Evolutionary conservation across 35 echinoderm and acorn worm species (phyloP).

Genomic region (Lytechinus pictus): DNA sequence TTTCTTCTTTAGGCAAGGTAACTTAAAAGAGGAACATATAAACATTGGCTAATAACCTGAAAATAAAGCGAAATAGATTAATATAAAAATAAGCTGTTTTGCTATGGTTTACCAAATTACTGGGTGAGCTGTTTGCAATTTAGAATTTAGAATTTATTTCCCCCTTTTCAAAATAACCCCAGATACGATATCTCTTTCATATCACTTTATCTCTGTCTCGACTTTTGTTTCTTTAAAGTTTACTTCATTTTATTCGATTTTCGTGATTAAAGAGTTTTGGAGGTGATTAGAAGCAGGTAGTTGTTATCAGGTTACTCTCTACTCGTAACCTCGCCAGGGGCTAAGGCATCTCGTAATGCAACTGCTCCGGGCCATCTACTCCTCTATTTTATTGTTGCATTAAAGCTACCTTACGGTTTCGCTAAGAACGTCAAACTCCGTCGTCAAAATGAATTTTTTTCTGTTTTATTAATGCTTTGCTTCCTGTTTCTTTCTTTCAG

Average conservation of each 20-base stretch:
- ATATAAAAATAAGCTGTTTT: too few relatives aligned
- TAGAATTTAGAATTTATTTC: not conserved
- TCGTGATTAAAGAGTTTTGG: constrained; percentile 38
- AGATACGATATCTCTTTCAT: not conserved
- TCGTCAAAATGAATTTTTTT: not conserved
- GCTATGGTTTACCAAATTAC: not conserved
- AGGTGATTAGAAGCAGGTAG: constrained; percentile 8
- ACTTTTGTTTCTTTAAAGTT: not conserved
- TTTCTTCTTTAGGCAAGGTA: not conserved
- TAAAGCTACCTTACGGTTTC: constrained; percentile 7
- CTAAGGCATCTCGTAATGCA: constrained; percentile 22
- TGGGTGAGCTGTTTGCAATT: not conserved
- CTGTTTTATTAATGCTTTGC: not conserved
- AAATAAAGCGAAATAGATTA: not conserved
- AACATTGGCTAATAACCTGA: not conserved
- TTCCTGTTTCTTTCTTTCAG: not conserved
- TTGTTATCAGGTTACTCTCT: constrained; percentile 12
- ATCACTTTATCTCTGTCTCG: not conserved
- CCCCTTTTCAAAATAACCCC: not conserved
- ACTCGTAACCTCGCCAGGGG: not conserved
- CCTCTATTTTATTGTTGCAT: constrained; percentile 25
- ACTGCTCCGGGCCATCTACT: constrained; percentile 17
- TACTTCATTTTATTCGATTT: not conserved
- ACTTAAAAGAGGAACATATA: not conserved
- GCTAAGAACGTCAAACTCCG: not conserved